Evolutionary conservation across 2,888 invertebrate genomes (phyloP).

Genomic region (Adineta ricciae): DNA sequence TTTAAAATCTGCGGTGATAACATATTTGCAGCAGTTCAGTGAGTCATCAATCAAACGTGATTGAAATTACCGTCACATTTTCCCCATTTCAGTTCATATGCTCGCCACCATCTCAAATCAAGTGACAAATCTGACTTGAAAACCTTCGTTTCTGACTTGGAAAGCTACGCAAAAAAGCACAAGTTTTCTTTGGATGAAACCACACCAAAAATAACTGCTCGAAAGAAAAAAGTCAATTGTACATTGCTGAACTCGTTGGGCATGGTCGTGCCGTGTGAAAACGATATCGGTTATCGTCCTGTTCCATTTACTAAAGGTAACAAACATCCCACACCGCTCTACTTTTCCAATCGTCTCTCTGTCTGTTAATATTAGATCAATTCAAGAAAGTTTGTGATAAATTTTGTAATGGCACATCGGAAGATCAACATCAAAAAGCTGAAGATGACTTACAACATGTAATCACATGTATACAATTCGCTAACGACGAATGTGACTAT

Average conservation of each 20-base stretch:
- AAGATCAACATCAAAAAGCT: conserved; percentile 57
- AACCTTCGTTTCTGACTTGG: conserved; percentile 37
- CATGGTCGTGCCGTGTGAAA: conserved; percentile 72
- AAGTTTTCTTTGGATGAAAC: conserved; percentile 37
- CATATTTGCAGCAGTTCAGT: conserved; percentile 69
- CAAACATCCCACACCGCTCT: conserved; percentile 10
- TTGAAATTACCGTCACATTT: not conserved
- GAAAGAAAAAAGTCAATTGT: conserved; percentile 30
- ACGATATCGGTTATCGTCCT: conserved; percentile 71
- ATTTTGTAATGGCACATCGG: conserved; percentile 53
- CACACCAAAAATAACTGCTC: conserved; percentile 40
- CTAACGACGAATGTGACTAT: conserved; percentile 86
- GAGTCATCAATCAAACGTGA: conserved; percentile 44
- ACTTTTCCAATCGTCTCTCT: not conserved
- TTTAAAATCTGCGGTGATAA: conserved; percentile 67
- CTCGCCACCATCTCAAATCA: conserved; percentile 35
- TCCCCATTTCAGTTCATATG: conserved; percentile 37
- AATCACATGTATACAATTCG: conserved; percentile 72
- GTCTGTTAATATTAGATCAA: conserved; percentile 58
- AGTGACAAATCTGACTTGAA: conserved; percentile 35
- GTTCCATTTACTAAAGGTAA: conserved; percentile 57
- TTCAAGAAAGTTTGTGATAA: conserved; percentile 62
- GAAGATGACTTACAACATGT: conserved; percentile 67
- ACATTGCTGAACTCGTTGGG: conserved; percentile 57
- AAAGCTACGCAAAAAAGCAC: conserved; percentile 35